phyloP scores from a whole-genome alignment of 2,888 invertebrate species.

The Drosophila multiciliata region DNA sequence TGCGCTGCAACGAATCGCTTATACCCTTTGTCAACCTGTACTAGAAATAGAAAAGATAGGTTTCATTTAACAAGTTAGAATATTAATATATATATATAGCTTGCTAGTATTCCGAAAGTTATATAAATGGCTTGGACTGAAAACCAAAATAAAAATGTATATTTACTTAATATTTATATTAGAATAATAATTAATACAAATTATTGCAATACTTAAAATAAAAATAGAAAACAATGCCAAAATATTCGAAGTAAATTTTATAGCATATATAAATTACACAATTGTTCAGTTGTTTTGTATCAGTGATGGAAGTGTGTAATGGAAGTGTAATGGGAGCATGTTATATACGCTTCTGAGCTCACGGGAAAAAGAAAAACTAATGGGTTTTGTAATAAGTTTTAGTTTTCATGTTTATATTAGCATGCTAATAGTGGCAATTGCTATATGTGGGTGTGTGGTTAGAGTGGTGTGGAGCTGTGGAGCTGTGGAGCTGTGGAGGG shows the following conservation, averaged over 20 bases:
- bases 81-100: background rate
- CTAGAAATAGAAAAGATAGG: background rate
- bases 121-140: background rate
- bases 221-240: background rate
- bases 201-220: background rate
- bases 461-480: background rate
- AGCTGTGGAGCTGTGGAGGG: too few relatives aligned
- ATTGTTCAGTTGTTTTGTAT: background rate
- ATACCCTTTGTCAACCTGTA: slow-evolving; percentile 8
- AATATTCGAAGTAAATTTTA: background rate
- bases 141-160: background rate
- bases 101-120: background rate
- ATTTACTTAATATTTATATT: too few relatives aligned
- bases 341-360: slow-evolving; percentile 24
- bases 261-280: background rate
- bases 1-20: background rate
- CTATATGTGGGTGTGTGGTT: slow-evolving; percentile 20
- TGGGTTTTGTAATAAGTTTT: slow-evolving; percentile 77
- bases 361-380: slow-evolving; percentile 51
- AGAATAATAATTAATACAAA: too few relatives aligned
- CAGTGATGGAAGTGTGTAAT: background rate
- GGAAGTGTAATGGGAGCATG: slow-evolving; percentile 12
- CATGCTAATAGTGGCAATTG: slow-evolving; percentile 71
- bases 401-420: slow-evolving; percentile 79
- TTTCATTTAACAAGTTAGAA: background rate